Evolutionary conservation across 2,888 invertebrate genomes (phyloP), one percentile per base, ranked within the genome.

Genomic region (Cyclophora punctaria): DNA sequence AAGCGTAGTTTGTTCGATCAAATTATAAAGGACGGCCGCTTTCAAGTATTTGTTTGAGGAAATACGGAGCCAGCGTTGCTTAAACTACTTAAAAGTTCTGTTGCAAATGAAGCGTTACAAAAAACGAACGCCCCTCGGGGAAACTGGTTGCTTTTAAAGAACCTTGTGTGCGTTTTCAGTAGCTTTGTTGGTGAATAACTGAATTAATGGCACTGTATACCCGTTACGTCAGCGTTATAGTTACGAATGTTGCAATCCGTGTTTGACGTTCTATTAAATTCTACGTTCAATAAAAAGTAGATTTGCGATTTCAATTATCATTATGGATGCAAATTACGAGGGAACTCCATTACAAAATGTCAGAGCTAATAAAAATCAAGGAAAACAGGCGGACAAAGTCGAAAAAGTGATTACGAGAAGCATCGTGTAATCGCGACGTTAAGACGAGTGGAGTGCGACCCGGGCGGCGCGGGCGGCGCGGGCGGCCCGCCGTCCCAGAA

Each of bases 71-170:
- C 64, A 72, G 63, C 70, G 69, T 71, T 71, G 67, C 71, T 72
- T 69, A 66, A 76, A 75, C 79, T 80, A 79, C 75, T 82, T 78
- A 75, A 77, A 80, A 82, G 71, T 81, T 82, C 63, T 66, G 74
- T 75, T 75, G 76, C 75, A 81, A 82, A 81, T 81, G 80, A 81
- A 80, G 76, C 80, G 78, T 79, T 74, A 78, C 77, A 76, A 76
- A 80, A 37, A 80, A 78, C 78, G 75, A 76, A 73, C 73, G 75
- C 66, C 62, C 69, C 68, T 64, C 59, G 66, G 67, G 66, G 53
- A 61, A 66, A 65, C 58, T 62, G 60, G 57, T 58, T 59, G 55
- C 57, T 61, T 62, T 56, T 59, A 54, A 53, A 59, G 60, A 56
- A 62, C 54, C 57, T 56, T 60, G 54, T 60, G 37, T 51, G 59